A percentile compares a stretch with the other conserved stretches of the same genome.
Evolutionary conservation across 1,140 invertebrate species (phyloP).

Genomic region (Bombus superbus): DNA sequence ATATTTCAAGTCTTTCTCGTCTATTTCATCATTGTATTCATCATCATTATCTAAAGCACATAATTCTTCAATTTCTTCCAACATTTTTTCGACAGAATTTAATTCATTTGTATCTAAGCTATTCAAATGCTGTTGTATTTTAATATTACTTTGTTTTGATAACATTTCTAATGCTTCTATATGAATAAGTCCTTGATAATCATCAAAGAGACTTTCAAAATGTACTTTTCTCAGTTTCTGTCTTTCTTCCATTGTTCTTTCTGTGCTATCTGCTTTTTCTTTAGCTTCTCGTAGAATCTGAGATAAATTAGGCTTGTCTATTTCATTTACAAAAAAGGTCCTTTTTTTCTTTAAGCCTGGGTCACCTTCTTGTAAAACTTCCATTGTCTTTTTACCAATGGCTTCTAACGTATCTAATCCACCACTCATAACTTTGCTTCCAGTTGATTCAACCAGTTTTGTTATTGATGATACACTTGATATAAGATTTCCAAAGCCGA

Average conservation of each 20-base stretch:
- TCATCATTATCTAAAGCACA: conserved; percentile 89
- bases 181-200: conserved; percentile 94
- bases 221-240: conserved; percentile 86
- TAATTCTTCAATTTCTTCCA: conserved; percentile 91
- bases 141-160: conserved; percentile 91
- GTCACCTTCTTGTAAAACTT: conserved; percentile 95
- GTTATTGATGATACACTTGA: conserved; percentile 87
- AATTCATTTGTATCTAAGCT: conserved; percentile 83
- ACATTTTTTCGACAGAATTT: conserved; percentile 88
- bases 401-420: conserved; percentile 94
- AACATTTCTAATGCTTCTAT: conserved; percentile 95
- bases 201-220: conserved; percentile 93
- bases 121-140: conserved; percentile 86
- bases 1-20: conserved; percentile 83
- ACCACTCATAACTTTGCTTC: conserved; percentile 91
- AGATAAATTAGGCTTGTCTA: conserved; percentile 83
- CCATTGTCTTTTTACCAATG: conserved; percentile 97
- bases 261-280: conserved; percentile 88
- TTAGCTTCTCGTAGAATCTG: conserved; percentile 92
- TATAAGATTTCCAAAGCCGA: conserved; percentile 86
- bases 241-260: conserved; percentile 85
- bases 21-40: conserved; percentile 84
- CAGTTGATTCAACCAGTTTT: conserved; percentile 88
- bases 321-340: conserved; percentile 85
- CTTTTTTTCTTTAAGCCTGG: conserved; percentile 93